A percentile compares a stretch with the other conserved stretches of the same genome.
phyloP scores from a whole-genome alignment of 2,113 vertebrate genomes.

The Gasterosteus aculeatus region DNA sequence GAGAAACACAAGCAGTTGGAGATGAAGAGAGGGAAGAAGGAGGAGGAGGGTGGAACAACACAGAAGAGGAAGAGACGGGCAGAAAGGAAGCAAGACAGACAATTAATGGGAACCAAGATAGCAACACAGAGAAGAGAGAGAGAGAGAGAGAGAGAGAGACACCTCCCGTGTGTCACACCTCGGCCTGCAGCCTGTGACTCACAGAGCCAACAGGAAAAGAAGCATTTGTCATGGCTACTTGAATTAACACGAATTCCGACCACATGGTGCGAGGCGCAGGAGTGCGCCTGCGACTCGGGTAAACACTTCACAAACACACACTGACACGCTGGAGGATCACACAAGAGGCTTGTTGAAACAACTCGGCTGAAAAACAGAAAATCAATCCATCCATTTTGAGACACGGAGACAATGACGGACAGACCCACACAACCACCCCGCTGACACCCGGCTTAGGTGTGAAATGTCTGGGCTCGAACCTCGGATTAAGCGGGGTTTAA shows the following conservation, averaged over 20 bases:
- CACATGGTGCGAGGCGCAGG: slow-evolving; percentile 13
- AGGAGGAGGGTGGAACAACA: slow-evolving; percentile 40
- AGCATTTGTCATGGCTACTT: slow-evolving; percentile 65
- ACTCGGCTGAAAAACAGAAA: background rate
- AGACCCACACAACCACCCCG: slow-evolving; percentile 20
- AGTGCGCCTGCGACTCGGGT: slow-evolving; percentile 1
- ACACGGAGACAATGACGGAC: slow-evolving; percentile 19
- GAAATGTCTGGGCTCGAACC: slow-evolving; percentile 42
- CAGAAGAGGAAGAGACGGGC: slow-evolving; percentile 64
- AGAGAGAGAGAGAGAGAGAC: slow-evolving; percentile 3
- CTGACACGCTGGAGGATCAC: slow-evolving; percentile 21
- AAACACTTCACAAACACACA: slow-evolving; percentile 48
- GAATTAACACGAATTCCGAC: slow-evolving; percentile 53
- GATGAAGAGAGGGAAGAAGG: slow-evolving; percentile 31
- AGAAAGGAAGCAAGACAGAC: slow-evolving; percentile 66
- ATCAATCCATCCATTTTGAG: slow-evolving; percentile 7
- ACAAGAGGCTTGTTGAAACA: slow-evolving; percentile 31
- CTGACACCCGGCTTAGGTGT: slow-evolving; percentile 39
- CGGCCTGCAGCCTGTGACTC: slow-evolving; percentile 71
- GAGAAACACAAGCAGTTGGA: slow-evolving; percentile 56
- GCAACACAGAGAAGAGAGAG: slow-evolving; percentile 37
- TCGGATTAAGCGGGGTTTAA: slow-evolving; percentile 64
- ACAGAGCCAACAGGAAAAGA: slow-evolving; percentile 68
- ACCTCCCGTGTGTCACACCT: slow-evolving; percentile 64
- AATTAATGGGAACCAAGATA: slow-evolving; percentile 64